Evolutionary conservation across 2,888 invertebrate species (phyloP).

Genomic region (Agonum fuliginosum): DNA sequence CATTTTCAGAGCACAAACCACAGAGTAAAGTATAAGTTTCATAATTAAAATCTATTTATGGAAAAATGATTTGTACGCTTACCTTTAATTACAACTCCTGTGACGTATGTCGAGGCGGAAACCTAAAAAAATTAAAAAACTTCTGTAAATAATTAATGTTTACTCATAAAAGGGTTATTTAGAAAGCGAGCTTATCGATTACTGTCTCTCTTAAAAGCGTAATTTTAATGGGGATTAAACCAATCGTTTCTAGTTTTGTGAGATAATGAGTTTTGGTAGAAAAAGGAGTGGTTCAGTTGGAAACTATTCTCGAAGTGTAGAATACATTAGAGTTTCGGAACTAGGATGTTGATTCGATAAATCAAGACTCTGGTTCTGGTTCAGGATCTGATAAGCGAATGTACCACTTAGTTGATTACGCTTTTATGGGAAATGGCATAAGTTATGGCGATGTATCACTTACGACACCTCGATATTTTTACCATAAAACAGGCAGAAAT

Average conservation of each 20-base stretch:
- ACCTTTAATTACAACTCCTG: conserved; percentile 6
- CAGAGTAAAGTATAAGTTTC: too few species aligned
- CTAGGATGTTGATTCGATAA: conserved; percentile 31
- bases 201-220: too few species aligned
- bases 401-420: conserved; percentile 30
- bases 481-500: neutral
- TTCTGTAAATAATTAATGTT: neutral
- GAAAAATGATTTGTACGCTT: conserved; percentile 7
- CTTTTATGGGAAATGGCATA: conserved; percentile 38
- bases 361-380: conserved; percentile 33
- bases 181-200: neutral
- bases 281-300: neutral
- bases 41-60: conserved; percentile 29
- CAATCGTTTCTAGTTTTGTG: conserved; percentile 5
- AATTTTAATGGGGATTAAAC: neutral
- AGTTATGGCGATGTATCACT: neutral
- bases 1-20: too few species aligned
- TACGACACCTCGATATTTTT: neutral
- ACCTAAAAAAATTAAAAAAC: conserved; percentile 33
- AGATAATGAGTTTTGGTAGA: neutral
- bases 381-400: conserved; percentile 24
- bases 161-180: neutral
- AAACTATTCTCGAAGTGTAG: neutral
- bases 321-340: neutral
- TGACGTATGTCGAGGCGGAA: neutral